These are phyloP conservation scores for Baronia brevicornis DNA, from an alignment of 2,888 invertebrate species.

Conservation along the genomic window DNA sequence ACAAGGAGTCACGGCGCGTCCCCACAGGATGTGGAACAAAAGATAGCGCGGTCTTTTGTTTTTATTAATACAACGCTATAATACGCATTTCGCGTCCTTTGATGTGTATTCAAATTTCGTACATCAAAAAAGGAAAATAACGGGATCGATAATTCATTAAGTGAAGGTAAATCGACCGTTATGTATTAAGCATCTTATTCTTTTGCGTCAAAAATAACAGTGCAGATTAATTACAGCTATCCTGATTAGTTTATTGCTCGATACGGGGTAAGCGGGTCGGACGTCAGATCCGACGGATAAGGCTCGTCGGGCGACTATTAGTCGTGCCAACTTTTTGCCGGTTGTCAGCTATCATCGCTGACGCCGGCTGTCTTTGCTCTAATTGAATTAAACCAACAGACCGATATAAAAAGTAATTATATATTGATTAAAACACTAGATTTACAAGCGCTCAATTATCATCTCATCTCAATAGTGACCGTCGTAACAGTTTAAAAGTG, in stretches of 20 bases:
- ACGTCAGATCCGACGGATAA: conserved; percentile 36
- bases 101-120: conserved; percentile 8
- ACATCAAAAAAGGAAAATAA: conserved; percentile 35
- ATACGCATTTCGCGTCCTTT: conserved; percentile 7
- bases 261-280: conserved; percentile 48
- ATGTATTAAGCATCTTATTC: conserved; percentile 24
- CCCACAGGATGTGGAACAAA: conserved; percentile 16
- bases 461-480: conserved; percentile 11
- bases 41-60: conserved; percentile 13
- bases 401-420: conserved; percentile 24
- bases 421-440: conserved; percentile 22
- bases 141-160: conserved; percentile 12
- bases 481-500: conserved; percentile 14
- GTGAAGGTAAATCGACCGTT: conserved; percentile 7
- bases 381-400: conserved; percentile 53
- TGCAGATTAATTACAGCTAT: conserved; percentile 60
- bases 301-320: conserved; percentile 27
- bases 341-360: conserved; percentile 32
- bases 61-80: conserved; percentile 12
- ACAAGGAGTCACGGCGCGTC: conserved; percentile 11
- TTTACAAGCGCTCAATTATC: conserved; percentile 16
- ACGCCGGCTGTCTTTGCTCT: conserved; percentile 48
- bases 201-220: conserved; percentile 48
- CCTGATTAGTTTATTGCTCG: conserved; percentile 52
- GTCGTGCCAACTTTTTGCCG: conserved; percentile 45